Conservation (phyloP, 2,113 vertebrate species). For the Leucosticte australis region DNA sequence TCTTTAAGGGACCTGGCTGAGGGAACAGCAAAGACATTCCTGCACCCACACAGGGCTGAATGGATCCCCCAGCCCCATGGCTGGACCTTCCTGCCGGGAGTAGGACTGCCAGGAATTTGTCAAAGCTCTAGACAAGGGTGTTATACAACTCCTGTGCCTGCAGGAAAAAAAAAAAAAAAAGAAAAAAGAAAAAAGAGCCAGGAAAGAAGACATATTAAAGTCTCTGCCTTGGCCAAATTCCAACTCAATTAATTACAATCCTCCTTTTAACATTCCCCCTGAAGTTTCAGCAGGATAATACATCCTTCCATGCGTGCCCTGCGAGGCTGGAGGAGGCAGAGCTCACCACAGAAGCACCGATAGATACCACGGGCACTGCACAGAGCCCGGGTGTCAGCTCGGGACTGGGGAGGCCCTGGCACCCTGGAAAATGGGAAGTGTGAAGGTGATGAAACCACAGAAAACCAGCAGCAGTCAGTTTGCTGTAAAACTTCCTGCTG, state of each 20-base stretch:
- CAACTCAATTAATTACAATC: slow-evolving; percentile 63
- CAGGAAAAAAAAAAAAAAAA: background rate
- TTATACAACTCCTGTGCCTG: background rate
- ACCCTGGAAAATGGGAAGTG: background rate
- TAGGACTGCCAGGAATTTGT: background rate
- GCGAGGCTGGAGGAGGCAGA: background rate
- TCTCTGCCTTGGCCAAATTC: slow-evolving; percentile 38
- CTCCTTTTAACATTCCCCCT: slow-evolving; percentile 29
- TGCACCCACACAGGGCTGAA: background rate
- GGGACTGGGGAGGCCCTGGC: background rate
- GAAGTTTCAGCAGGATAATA: slow-evolving; percentile 29
- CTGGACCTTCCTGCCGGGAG: background rate
- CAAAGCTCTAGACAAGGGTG: background rate
- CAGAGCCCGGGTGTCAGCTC: no score
- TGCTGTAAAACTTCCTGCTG: slow-evolving; percentile 50
- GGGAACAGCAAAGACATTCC: background rate
- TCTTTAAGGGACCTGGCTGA: background rate
- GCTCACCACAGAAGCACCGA: background rate
- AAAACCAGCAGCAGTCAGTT: background rate
- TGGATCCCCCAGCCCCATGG: background rate
- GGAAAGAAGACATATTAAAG: slow-evolving; percentile 33
- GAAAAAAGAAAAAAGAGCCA: background rate
- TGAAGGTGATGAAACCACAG: background rate
- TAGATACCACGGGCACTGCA: background rate
- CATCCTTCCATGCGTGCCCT: background rate